Evolutionary conservation across 2,113 vertebrate species (phyloP), one percentile per base, ranked within the genome.

Genomic region (Archocentrus centrarchus): DNA sequence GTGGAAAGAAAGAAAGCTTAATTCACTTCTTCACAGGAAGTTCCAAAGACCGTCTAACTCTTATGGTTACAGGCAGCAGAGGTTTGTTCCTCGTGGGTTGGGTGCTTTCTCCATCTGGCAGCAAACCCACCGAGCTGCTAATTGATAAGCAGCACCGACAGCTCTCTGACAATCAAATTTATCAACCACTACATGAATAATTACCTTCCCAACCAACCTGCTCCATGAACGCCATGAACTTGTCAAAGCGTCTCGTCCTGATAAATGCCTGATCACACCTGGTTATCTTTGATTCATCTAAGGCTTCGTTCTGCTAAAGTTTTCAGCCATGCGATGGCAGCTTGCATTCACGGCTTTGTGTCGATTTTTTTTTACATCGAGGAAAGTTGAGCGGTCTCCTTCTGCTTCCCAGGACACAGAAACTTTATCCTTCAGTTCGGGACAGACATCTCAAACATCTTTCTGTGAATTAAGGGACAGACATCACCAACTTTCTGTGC

Each of bases 91-190:
- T 24, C 20, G 35, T 1, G 37, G 11, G 22, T 2, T 2, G 2
- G 6, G 24, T 13, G 2, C 44, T n/a, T 11, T 53, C 73, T 62
- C 59, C 18, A 41, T 53, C 60, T 14, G 68, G 24, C 59, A 14
- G 79, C 11, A 59, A 86, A 81, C 44, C 22, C 41, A 20, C 24
- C 0, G 24, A 81, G 73, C 47, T 7, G 57, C 50, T 88, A 77
- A 86, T 82, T 50, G 59, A 86, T 14, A 44, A 77, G 7, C 76
- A 57, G 14, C 5, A 2, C 70, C 20, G 53, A 32, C 30, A 59
- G 10, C 55, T 50, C 70, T 61, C 35, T 20, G 70, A 75, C 78
- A 75, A 76, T 87, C 30, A 63, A 22, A 84, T 8, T 73, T 53
- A 73, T 81, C 81, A 81, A 58, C 60, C 60, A 0, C 20, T 11